Base-by-base conservation (phyloP, 2,113 vertebrate species). In the Bettongia penicillata region DNA sequence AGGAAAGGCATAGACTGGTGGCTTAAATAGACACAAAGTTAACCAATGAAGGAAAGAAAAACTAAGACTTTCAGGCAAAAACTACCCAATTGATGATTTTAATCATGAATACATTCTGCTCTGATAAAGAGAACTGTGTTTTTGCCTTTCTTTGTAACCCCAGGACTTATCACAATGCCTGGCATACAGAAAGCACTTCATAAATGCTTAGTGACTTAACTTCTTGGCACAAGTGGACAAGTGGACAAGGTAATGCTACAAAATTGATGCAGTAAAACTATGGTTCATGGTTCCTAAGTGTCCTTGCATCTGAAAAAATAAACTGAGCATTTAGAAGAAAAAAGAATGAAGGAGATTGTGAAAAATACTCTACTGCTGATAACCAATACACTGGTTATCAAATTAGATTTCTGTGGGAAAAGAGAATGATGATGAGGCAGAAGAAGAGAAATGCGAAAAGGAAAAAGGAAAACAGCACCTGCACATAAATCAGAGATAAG, bases 51-150 rank as follows among this genome's bases (percentile, higher is more conserved):
- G 98, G 98, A 98, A 92, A 99, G 99, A 94, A 99, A 99, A 50
- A 98, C 99, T 90, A 99, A 99, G 98, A 99, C 99, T 0, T 99
- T 57, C 99, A 99, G 98, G 99, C 99, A 90, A 99, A 99, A 92
- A 99, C 99, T 6, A 99, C 99, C 89, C 99, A 99, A 98, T 93
- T 99, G 97, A 99, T 99, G 99, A 99, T 99, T 1, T 5, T 99
- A 96, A 99, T 99, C 94, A 99, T 99, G 98, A 99, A 99, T 93
- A 99, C 99, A 3, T 99, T 99, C 53, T 99, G 99, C 37, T 99
- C 99, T 31, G 99, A 99, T 84, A 99, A 99, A 89, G 99, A 99
- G 96, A 99, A 99, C 19, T 99, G 99, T 0, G 99, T 98, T 48
- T 0, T 0, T 12, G 28, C 28, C 0, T 37, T 77, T 92, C 0